A percentile compares a stretch with the other conserved stretches of the same genome.
Evolutionary conservation across 2,888 invertebrate species (phyloP).

Genomic region (Criorhina ranunculi): DNA sequence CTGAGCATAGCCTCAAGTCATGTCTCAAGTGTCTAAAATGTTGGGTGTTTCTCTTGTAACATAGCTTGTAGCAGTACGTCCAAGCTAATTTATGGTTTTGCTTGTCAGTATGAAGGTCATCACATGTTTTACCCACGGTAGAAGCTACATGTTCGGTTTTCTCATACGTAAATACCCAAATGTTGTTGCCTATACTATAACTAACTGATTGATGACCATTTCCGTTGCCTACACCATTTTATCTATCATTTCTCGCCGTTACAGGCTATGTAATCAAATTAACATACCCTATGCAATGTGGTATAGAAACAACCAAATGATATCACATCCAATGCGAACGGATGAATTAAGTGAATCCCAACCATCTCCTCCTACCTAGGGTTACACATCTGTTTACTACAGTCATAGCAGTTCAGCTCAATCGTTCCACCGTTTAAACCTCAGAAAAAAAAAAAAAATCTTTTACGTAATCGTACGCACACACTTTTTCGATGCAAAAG

Average conservation of each 20-base stretch:
- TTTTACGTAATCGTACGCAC: conserved; percentile 74
- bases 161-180: not conserved
- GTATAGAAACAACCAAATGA: conserved; percentile 31
- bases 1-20: too few relatives aligned
- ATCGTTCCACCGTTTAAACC: conserved; percentile 59
- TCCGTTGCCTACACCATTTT: not conserved
- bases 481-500: conserved; percentile 68
- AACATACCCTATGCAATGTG: conserved; percentile 47
- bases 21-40: too few relatives aligned
- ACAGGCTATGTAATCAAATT: conserved; percentile 57
- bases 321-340: conserved; percentile 57
- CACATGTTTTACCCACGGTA: not conserved
- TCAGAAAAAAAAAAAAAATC: conserved; percentile 32
- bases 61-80: not conserved
- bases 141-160: not conserved
- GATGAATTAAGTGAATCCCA: conserved; percentile 59
- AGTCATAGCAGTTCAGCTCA: conserved; percentile 37
- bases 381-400: conserved; percentile 53
- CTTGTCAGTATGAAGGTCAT: conserved; percentile 6
- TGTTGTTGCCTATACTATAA: not conserved
- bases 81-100: conserved; percentile 5
- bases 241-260: conserved; percentile 22
- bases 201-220: conserved; percentile 19
- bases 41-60: too few relatives aligned
- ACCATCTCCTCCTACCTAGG: conserved; percentile 50